These are phyloP conservation scores for Caiman crocodilus DNA, from an alignment of 2,797 vertebrate species.

Conservation along the genomic window DNA sequence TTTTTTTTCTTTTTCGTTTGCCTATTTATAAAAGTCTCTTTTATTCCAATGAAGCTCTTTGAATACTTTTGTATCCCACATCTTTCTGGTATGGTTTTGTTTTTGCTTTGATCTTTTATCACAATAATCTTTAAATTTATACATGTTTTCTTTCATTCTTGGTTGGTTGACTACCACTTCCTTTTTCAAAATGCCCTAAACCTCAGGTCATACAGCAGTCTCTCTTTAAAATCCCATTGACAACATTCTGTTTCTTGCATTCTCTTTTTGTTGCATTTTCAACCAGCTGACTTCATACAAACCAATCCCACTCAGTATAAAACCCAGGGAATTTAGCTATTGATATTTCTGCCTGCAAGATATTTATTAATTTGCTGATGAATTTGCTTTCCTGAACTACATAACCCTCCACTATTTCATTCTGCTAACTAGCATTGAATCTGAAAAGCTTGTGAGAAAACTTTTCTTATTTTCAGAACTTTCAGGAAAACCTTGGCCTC, in stretches of 20 bases:
- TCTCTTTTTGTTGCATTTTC: slow-evolving; percentile 17
- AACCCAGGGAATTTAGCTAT: slow-evolving; percentile 1
- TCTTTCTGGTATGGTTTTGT: background rate
- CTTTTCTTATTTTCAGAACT: background rate
- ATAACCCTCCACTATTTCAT: background rate
- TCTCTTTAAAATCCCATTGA: slow-evolving; percentile 22
- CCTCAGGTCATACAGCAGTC: background rate
- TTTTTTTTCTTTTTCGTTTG: background rate
- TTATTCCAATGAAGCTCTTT: background rate
- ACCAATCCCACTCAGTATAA: background rate
- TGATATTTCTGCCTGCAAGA: slow-evolving; percentile 11
- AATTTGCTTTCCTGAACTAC: background rate
- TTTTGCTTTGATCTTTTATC: background rate
- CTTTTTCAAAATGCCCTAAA: background rate
- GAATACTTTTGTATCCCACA: background rate
- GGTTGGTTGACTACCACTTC: background rate
- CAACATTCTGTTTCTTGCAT: background rate
- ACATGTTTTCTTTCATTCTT: background rate
- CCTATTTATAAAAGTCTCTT: background rate
- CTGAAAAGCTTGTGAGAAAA: background rate
- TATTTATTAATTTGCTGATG: background rate
- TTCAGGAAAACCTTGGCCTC: background rate
- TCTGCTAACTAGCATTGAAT: background rate
- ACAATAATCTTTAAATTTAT: background rate
- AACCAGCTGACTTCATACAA: background rate